A percentile compares a stretch with the other conserved stretches of the same genome.
Conservation (phyloP, 2,888 invertebrate genomes). For the Fragum fragum region DNA sequence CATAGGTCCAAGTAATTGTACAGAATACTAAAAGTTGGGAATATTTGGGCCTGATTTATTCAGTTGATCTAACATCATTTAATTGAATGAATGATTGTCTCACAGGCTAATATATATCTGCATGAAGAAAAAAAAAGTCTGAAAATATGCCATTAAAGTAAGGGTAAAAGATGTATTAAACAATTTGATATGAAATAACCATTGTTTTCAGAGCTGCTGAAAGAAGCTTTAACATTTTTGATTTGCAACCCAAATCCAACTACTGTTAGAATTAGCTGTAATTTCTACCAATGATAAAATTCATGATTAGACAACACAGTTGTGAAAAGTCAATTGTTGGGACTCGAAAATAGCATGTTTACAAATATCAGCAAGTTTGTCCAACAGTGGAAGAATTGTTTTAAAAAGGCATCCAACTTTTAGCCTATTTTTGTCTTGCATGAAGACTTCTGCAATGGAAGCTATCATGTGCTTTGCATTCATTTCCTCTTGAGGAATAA, state of each 20-base stretch:
- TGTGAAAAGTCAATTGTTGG: constrained; percentile 5
- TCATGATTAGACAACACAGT: neutral
- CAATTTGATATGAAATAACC: too few species aligned
- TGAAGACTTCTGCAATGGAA: neutral
- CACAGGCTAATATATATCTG: too few species aligned
- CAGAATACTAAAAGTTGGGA: neutral
- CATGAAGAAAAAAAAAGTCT: too few species aligned
- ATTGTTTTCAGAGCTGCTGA: too few species aligned
- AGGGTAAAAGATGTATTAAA: too few species aligned
- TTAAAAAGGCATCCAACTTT: neutral
- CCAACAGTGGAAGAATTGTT: neutral
- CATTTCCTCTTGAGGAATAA: neutral
- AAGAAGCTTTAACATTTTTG: too few species aligned
- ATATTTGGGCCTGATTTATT: neutral
- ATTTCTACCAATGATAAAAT: too few species aligned
- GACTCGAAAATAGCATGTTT: constrained; percentile 8
- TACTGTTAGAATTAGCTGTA: too few species aligned
- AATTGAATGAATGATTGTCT: too few species aligned
- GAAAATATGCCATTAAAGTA: too few species aligned
- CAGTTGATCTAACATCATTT: neutral
- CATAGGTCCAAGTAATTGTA: neutral
- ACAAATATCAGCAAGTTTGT: constrained; percentile 13
- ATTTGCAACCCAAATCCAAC: too few species aligned
- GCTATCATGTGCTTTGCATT: neutral
- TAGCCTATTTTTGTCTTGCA: neutral